Evolutionary conservation across 2,888 invertebrate species (phyloP), one percentile per base, ranked within the genome.

Genomic region (Apomyelois bistriatella): DNA sequence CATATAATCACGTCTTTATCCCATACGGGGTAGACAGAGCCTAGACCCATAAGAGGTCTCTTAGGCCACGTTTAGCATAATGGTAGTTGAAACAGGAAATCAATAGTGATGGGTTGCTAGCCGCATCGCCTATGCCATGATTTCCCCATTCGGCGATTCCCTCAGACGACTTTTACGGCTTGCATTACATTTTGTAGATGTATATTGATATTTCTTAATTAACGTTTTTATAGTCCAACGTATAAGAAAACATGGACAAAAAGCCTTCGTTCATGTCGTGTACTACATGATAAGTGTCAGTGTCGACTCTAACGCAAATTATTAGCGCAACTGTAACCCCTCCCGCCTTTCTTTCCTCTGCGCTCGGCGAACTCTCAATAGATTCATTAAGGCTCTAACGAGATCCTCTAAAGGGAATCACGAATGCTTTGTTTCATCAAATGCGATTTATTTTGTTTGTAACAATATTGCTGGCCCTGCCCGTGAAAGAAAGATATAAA

Each of bases 371-470:
- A 81, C 80, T 79, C 81, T 89, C 88, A 88, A 90, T 90, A 88
- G 88, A 88, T 85, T 90, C 87, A 89, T 90, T 88, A 89, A 80
- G 82, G 79, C 81, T 79, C 81, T 88, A 88, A 89, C 88, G 84
- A 89, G 86, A 85, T 86, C 82, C 82, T 77, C 79, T 74, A 77
- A 77, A 78, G 81, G 75, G 81, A 84, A 87, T 86, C 82, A 82
- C 76, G 79, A 77, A 70, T 77, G 85, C 82, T 85, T 88, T 88
- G 88, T 88, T 85, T 85, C 74, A 67, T 70, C 76, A 79, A 89
- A 88, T 81, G 75, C 79, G 81, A 88, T 86, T 87, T 86, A 80
- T 84, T 79, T 79, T 77, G 75, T 79, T 81, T 78, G 73, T 75
- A 69, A 74, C 70, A 74, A 76, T 76, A 75, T 76, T 71, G 70